Evolutionary conservation across 2,888 invertebrate genomes (phyloP).

Genomic region (Zootermopsis nevadensis): DNA sequence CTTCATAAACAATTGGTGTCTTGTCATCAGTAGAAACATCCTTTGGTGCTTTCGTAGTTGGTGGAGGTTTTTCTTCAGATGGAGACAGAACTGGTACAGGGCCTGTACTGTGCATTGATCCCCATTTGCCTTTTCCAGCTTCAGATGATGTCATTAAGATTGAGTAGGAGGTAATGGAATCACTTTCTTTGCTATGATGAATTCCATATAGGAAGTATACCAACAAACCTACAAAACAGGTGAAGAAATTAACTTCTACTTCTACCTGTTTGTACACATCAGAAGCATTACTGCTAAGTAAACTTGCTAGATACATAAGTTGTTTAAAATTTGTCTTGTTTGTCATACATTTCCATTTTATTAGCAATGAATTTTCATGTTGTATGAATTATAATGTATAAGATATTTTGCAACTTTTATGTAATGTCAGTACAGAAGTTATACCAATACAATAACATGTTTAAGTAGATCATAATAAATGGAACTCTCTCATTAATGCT

Average conservation of each 20-base stretch:
- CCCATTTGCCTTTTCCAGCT: constrained; percentile 65
- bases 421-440: no score
- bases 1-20: constrained; percentile 57
- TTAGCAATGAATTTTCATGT: no score
- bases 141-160: constrained; percentile 75
- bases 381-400: no score
- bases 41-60: constrained; percentile 28
- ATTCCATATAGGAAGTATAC: constrained; percentile 89
- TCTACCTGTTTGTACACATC: background rate
- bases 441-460: no score
- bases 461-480: no score
- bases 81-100: constrained; percentile 37
- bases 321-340: no score
- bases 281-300: no score
- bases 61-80: constrained; percentile 35
- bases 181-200: constrained; percentile 84
- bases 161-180: constrained; percentile 69
- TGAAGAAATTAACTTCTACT: background rate
- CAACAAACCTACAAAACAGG: constrained; percentile 73
- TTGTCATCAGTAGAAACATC: constrained; percentile 57
- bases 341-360: no score
- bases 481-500: no score
- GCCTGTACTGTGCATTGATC: constrained; percentile 63
- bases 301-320: no score
- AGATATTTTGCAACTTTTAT: no score